Evolutionary conservation across 2,797 vertebrate genomes (phyloP).

Genomic region (Schizothorax lantsangensis): DNA sequence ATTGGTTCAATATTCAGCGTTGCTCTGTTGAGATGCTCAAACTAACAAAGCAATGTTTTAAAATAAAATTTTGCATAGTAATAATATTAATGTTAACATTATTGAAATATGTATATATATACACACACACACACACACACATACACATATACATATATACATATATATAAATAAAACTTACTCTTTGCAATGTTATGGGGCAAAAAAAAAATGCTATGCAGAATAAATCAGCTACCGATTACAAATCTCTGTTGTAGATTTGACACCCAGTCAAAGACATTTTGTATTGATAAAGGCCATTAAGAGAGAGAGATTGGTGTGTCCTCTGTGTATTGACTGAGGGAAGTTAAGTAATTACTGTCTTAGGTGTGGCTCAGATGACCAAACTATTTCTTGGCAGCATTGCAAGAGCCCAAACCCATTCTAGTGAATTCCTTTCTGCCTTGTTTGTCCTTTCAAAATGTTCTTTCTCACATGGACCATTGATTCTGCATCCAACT

Average conservation of each 20-base stretch:
- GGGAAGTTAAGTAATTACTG: slow-evolving; percentile 22
- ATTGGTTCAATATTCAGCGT: background rate
- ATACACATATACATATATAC: no score
- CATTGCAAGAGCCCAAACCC: background rate
- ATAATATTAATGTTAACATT: background rate
- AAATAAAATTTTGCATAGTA: background rate
- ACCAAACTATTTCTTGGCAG: slow-evolving; percentile 23
- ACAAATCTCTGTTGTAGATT: slow-evolving; percentile 12
- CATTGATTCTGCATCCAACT: background rate
- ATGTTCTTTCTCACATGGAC: slow-evolving; percentile 33
- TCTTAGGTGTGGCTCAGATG: slow-evolving; percentile 47
- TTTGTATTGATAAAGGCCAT: slow-evolving; percentile 12
- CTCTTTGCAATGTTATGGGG: background rate
- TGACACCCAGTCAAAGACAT: slow-evolving; percentile 12
- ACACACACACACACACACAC: no score
- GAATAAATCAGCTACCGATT: background rate
- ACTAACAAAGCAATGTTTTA: background rate
- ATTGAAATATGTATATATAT: no score
- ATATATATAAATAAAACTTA: background rate
- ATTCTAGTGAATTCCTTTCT: slow-evolving; percentile 45
- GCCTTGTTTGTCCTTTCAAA: slow-evolving; percentile 40
- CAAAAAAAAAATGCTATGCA: background rate
- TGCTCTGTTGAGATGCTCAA: background rate
- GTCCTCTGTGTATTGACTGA: slow-evolving; percentile 27
- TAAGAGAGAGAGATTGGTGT: background rate